These are phyloP conservation scores for Gastrophysa polygoni DNA, from an alignment of 2,888 invertebrate genomes.

Conservation along the genomic window DNA sequence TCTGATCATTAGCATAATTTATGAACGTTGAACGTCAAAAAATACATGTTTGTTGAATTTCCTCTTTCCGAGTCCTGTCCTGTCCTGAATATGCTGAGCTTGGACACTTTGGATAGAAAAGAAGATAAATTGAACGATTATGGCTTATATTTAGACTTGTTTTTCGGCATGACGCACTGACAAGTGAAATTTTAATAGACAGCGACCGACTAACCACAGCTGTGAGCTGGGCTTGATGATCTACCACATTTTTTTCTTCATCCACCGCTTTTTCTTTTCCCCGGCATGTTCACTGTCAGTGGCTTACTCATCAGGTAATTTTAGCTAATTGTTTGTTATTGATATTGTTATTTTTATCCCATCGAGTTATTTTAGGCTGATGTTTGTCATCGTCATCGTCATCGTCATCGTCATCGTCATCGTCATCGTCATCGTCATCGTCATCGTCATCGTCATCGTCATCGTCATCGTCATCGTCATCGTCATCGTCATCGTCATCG, in stretches of 20 bases:
- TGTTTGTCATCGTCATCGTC: too few species aligned
- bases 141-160: constrained; percentile 17
- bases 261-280: background rate
- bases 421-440: too few species aligned
- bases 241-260: constrained; percentile 2
- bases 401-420: too few species aligned
- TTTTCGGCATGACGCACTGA: constrained; percentile 10
- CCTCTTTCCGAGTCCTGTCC: background rate
- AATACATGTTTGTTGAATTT: too few species aligned
- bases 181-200: constrained; percentile 20
- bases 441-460: too few species aligned
- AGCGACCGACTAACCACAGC: constrained; percentile 15
- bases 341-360: too few species aligned
- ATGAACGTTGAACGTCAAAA: too few species aligned
- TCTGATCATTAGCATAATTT: background rate
- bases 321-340: too few species aligned
- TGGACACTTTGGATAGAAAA: constrained; percentile 21
- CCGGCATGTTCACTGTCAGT: background rate
- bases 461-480: too few species aligned
- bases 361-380: too few species aligned
- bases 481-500: too few species aligned
- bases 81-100: background rate
- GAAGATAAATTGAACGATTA: constrained; percentile 18
- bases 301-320: too few species aligned
- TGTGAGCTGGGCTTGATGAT: constrained; percentile 14